A percentile compares a stretch with the other conserved stretches of the same genome.
Conservation (phyloP, 2,113 vertebrate genomes). For the Microtus oregoni region DNA sequence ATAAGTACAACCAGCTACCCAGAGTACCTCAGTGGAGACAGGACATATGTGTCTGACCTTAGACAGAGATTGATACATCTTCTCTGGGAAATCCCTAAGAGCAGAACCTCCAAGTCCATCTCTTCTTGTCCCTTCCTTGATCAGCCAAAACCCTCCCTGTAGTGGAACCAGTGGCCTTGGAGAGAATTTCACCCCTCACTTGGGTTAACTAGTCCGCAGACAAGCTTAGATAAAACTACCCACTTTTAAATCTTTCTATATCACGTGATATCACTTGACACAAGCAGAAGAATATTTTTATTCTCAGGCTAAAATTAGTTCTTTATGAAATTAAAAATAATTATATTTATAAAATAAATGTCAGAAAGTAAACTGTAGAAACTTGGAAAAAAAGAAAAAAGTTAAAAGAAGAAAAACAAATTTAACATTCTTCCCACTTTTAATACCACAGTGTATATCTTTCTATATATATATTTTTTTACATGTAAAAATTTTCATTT, state of each 20-base stretch:
- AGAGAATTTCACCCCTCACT: background rate
- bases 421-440: background rate
- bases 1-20: too few species aligned
- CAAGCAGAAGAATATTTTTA: background rate
- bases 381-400: slow-evolving; percentile 11
- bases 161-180: background rate
- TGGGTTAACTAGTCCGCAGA: background rate
- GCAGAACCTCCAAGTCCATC: accelerated
- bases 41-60: accelerated
- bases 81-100: background rate
- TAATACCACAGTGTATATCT: background rate
- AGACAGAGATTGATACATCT: background rate
- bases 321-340: background rate
- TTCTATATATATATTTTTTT: background rate
- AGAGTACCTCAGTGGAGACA: background rate
- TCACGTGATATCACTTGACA: background rate
- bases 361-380: background rate
- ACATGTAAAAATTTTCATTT: background rate
- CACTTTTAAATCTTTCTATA: background rate
- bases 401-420: background rate
- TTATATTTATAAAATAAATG: background rate
- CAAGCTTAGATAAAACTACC: background rate
- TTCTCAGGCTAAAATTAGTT: background rate
- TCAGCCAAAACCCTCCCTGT: background rate
- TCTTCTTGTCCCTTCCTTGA: background rate